phyloP scores from a whole-genome alignment of 1,140 invertebrate species.

The Bicyclus anynana region DNA sequence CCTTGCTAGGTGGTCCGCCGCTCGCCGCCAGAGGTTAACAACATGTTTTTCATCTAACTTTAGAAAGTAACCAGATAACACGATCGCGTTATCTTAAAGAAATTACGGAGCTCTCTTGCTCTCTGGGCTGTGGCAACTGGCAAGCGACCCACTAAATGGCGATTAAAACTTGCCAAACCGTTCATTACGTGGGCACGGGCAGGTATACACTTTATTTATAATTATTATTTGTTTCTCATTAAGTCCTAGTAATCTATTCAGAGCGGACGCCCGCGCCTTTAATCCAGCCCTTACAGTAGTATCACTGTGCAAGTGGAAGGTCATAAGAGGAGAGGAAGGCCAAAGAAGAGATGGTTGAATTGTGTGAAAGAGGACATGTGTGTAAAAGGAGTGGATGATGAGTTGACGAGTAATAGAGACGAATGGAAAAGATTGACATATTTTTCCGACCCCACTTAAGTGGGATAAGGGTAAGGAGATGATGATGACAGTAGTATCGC shows the following conservation, averaged over 20 bases:
- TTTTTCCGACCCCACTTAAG: too few relatives aligned
- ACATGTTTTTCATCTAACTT: slow-evolving; percentile 70
- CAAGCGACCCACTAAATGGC: slow-evolving; percentile 4
- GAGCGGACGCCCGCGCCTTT: too few relatives aligned
- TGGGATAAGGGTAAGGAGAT: too few relatives aligned
- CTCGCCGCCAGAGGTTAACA: slow-evolving; percentile 71
- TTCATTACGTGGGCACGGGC: slow-evolving; percentile 2
- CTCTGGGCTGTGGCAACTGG: slow-evolving; percentile 6
- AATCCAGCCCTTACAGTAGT: too few relatives aligned
- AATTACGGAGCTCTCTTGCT: slow-evolving; percentile 15
- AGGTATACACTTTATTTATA: not conserved
- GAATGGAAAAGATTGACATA: too few relatives aligned
- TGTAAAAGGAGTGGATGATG: too few relatives aligned
- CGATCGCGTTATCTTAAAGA: slow-evolving; percentile 33
- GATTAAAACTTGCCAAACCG: slow-evolving; percentile 9
- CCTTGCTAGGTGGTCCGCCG: slow-evolving; percentile 66
- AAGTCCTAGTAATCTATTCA: not conserved
- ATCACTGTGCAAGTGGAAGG: too few relatives aligned
- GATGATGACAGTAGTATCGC: too few relatives aligned
- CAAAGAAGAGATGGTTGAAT: too few relatives aligned
- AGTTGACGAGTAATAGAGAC: too few relatives aligned
- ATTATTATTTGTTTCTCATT: not conserved
- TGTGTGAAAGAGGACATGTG: too few relatives aligned
- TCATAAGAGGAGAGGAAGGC: too few relatives aligned
- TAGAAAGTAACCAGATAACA: slow-evolving; percentile 70